These are phyloP conservation scores for Sorex fumeus DNA, from an alignment of 2,113 vertebrate species.

Conservation along the genomic window DNA sequence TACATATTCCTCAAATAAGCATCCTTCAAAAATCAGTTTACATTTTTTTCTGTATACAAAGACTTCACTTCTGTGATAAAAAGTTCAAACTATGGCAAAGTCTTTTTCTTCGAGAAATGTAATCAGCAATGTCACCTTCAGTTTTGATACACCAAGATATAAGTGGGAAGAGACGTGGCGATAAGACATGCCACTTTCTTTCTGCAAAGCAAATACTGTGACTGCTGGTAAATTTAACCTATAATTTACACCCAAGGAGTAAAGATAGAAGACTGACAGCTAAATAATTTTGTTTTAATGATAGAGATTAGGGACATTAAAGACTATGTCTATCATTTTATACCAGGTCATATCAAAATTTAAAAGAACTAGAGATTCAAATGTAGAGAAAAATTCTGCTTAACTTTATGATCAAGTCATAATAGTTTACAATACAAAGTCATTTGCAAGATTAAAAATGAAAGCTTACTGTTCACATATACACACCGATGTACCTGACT, in stretches of 20 bases:
- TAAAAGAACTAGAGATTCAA: neutral
- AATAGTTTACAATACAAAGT: neutral
- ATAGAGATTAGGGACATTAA: neutral
- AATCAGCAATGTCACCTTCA: constrained; percentile 22
- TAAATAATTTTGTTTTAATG: constrained; percentile 50
- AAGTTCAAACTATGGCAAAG: neutral
- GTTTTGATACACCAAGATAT: constrained; percentile 46
- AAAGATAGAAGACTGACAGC: constrained; percentile 33
- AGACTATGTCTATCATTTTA: neutral
- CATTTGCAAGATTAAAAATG: constrained; percentile 14
- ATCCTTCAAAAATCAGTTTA: neutral
- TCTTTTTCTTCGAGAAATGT: neutral
- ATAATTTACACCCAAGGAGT: constrained; percentile 26
- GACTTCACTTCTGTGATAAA: neutral
- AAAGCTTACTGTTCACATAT: neutral
- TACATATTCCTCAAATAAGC: neutral
- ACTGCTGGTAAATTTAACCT: constrained; percentile 34
- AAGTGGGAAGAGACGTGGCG: constrained; percentile 39
- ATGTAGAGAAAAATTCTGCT: neutral
- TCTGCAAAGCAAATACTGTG: constrained; percentile 45
- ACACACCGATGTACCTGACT: neutral
- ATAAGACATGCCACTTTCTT: constrained; percentile 2
- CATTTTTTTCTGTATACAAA: neutral
- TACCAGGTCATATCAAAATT: constrained; percentile 30
- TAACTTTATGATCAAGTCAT: neutral